Evolutionary conservation across 2,888 invertebrate genomes (phyloP).

Genomic region (Strigamia crassipes): DNA sequence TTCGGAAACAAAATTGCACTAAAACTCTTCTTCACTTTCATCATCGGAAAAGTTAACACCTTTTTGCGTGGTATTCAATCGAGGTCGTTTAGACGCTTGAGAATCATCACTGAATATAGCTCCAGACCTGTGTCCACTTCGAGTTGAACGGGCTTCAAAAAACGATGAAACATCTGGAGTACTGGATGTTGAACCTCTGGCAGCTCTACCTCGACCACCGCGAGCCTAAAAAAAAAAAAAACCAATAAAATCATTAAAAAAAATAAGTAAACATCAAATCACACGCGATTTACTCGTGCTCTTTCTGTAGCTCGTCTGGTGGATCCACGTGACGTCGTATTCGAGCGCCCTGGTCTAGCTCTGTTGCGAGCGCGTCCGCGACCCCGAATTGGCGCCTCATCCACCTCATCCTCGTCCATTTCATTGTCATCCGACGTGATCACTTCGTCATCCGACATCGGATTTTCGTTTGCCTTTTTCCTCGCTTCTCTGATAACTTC

Average conservation of each 20-base stretch:
- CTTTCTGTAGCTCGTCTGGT: background rate
- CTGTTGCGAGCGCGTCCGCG: background rate
- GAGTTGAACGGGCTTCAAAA: background rate
- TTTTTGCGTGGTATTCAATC: background rate
- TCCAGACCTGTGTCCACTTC: background rate
- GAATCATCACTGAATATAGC: background rate
- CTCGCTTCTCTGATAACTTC: conserved; percentile 13
- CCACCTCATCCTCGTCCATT: background rate
- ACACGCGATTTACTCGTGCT: background rate
- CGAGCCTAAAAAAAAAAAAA: no score
- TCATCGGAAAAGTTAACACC: background rate
- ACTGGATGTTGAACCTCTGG: background rate
- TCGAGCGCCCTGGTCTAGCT: background rate
- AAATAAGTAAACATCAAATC: background rate
- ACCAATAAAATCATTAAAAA: background rate
- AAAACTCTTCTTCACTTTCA: background rate
- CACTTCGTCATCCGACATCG: background rate
- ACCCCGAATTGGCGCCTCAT: background rate
- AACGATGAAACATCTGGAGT: background rate
- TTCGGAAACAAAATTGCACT: background rate
- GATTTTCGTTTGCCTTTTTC: background rate
- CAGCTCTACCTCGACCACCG: background rate
- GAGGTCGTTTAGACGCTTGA: background rate
- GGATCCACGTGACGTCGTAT: background rate
- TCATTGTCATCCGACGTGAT: background rate